These are phyloP conservation scores for Tamandua tetradactyla DNA, from an alignment of 2,797 vertebrate species.

Conservation along the genomic window DNA sequence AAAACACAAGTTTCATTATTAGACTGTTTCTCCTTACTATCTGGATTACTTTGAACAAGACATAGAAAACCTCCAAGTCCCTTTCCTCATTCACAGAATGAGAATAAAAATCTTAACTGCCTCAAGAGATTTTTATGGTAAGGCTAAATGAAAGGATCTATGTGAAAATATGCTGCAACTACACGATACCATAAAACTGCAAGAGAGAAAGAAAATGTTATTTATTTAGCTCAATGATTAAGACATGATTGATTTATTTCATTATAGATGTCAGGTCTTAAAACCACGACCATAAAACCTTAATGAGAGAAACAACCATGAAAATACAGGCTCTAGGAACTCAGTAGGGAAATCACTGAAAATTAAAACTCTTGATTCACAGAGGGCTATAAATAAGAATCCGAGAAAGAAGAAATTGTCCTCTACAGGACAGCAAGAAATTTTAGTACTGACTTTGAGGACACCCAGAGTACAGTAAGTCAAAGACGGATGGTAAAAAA, in stretches of 20 bases:
- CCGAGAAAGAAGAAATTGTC: background rate
- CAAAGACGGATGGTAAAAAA: background rate
- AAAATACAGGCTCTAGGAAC: background rate
- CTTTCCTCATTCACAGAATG: background rate
- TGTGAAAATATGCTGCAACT: background rate
- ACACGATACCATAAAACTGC: background rate
- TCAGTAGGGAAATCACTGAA: background rate
- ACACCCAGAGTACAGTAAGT: background rate
- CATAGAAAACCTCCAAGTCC: background rate
- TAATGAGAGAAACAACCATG: background rate
- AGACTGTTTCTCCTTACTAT: background rate
- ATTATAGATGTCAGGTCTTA: background rate
- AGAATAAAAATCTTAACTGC: slow-evolving; percentile 35
- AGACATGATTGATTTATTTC: background rate
- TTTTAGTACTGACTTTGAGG: background rate
- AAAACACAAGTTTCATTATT: slow-evolving; percentile 7
- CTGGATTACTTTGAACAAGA: slow-evolving; percentile 9
- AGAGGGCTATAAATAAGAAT: background rate
- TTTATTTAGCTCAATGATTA: background rate
- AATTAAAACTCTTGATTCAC: background rate
- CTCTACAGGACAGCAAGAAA: background rate
- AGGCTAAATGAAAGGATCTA: background rate
- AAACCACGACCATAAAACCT: background rate
- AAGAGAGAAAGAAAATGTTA: background rate
- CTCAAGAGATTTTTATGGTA: background rate